A percentile compares a stretch with the other conserved stretches of the same genome.
Conservation (phyloP, 2,113 vertebrate species). For the Kryptolebias marmoratus region DNA sequence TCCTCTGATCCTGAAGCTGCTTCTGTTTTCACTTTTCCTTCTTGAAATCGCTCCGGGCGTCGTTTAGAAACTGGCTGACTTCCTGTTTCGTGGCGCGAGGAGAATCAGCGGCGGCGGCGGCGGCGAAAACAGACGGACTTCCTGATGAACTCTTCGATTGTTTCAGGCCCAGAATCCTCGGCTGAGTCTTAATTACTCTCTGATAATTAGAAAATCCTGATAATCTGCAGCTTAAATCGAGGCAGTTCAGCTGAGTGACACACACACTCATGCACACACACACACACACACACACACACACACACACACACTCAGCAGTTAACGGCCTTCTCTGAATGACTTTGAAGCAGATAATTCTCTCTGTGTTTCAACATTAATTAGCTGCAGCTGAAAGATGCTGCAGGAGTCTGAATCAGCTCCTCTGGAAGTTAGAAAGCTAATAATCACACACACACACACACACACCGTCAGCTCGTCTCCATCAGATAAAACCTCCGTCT, state of each 20-base stretch:
- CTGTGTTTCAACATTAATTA: constrained; percentile 69
- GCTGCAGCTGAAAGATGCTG: constrained; percentile 56
- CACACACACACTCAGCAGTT: neutral
- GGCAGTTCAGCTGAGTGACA: constrained; percentile 53
- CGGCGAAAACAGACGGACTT: too few relatives aligned
- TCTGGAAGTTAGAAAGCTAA: constrained; percentile 56
- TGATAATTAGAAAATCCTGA: constrained; percentile 69
- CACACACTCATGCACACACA: constrained; percentile 3
- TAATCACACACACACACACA: constrained; percentile 5
- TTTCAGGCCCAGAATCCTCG: constrained; percentile 52
- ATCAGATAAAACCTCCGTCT: too few relatives aligned
- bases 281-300: constrained; percentile 1
- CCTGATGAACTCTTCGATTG: neutral
- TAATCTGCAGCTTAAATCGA: constrained; percentile 64
- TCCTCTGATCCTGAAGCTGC: too few relatives aligned
- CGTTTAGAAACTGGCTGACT: too few relatives aligned
- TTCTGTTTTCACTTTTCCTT: too few relatives aligned
- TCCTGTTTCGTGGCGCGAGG: too few relatives aligned
- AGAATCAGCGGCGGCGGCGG: too few relatives aligned
- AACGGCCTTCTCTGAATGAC: constrained; percentile 32
- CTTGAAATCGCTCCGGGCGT: too few relatives aligned
- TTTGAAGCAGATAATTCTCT: constrained; percentile 65
- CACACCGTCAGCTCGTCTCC: neutral
- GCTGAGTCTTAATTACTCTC: constrained; percentile 61
- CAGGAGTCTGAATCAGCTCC: constrained; percentile 37